Evolutionary conservation across 2,888 invertebrate genomes (phyloP), one percentile per base, ranked within the genome.

Genomic region (Hemaris fuciformis): DNA sequence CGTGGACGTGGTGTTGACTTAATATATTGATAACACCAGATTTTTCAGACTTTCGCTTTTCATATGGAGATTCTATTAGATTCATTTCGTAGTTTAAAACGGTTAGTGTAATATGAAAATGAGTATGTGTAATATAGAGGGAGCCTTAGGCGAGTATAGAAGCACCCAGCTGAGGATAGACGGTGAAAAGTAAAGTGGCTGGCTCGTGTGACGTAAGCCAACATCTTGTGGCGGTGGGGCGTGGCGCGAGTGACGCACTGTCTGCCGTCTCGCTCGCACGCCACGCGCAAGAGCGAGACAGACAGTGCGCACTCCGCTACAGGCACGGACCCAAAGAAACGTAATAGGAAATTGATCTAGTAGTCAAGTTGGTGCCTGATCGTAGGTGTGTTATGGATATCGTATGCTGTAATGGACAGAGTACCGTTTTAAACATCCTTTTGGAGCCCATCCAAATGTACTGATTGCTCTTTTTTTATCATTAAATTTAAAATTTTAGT

Each of bases 291-390:
- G 45, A 59, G 59, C 6, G 22, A 15, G 22, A 57, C 20, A 20
- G 45, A n/a, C 25, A 58, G 4, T 42, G 41, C 3, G 38, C n/a
- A n/a, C 6, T 41, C 13, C 71, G 61, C 56, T 67, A 78, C 74
- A 73, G 77, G 80, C 43, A 56, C 46, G 74, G 77, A 75, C 80
- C 84, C 85, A 83, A 85, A 85, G 82, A 87, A 76, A 72, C 73
- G 84, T 76, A 79, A 88, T 88, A 88, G 81, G 84, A 85, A 89
- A 82, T 83, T 84, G 84, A 72, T 86, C 77, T 80, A 76, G 81
- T 88, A 91, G 90, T 87, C 82, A 84, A 83, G 91, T 87, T 91
- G 91, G 91, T 89, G 91, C 91, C 91, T 91, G 91, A 84, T 76
- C 74, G 91, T 79, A 73, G 81, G 77, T 72, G 75, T 76, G 80